Percentiles rank a stretch among this genome's conserved stretches.
Conservation (phyloP, 2,113 vertebrate genomes). For the Sarotherodon lohbergeri region DNA sequence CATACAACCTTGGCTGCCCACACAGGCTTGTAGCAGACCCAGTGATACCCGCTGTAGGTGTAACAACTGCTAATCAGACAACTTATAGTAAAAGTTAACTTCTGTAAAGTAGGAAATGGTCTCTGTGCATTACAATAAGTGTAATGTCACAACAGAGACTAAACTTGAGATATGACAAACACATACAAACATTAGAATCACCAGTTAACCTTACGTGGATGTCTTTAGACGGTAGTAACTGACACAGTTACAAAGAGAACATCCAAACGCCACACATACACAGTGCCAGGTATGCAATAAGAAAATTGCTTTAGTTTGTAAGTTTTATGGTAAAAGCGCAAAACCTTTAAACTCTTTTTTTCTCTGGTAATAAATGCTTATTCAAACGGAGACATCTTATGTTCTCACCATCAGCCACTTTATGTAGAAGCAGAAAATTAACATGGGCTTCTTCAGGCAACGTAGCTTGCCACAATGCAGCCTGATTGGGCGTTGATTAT, state of each 20-base stretch:
- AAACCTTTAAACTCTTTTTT: background rate
- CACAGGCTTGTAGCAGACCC: background rate
- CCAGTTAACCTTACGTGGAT: background rate
- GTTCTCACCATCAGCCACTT: background rate
- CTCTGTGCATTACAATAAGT: background rate
- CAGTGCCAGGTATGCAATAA: background rate
- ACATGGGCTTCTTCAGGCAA: background rate
- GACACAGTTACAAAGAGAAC: background rate
- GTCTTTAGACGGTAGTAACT: background rate
- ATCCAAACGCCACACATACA: background rate
- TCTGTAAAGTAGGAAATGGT: background rate
- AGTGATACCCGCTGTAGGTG: background rate
- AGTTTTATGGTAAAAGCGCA: background rate
- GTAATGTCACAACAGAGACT: background rate
- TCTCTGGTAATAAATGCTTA: background rate
- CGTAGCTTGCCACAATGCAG: slow-evolving; percentile 31
- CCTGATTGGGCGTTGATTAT: slow-evolving; percentile 58
- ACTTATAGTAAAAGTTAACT: background rate
- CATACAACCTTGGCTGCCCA: background rate
- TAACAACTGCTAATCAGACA: background rate
- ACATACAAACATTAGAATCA: background rate
- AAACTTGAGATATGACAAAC: background rate
- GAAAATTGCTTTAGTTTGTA: background rate
- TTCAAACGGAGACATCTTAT: background rate
- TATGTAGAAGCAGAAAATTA: background rate